Conservation (phyloP, 2,888 invertebrate genomes). For the Tetheella fluctuosa region DNA sequence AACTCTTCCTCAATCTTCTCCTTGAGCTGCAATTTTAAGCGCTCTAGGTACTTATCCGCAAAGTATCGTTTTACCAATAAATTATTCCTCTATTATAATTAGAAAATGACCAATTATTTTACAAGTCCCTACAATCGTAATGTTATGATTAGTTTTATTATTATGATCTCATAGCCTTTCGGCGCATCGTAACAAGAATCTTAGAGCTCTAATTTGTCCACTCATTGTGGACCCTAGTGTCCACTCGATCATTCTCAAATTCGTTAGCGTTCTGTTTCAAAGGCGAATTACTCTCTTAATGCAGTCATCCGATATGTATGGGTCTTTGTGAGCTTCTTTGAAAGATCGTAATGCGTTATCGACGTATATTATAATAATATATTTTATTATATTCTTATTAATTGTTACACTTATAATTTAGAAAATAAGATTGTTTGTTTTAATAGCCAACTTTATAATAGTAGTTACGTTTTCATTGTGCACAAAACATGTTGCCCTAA, state of each 20-base stretch:
- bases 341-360: background rate
- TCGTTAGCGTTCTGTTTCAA: conserved; percentile 66
- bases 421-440: too few relatives aligned
- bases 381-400: background rate
- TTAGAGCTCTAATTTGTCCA: conserved; percentile 55
- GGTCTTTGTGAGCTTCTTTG: conserved; percentile 5
- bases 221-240: conserved; percentile 55
- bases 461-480: conserved; percentile 59
- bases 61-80: background rate
- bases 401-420: too few relatives aligned
- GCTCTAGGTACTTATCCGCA: background rate
- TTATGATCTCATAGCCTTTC: background rate
- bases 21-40: background rate
- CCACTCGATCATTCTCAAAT: conserved; percentile 74
- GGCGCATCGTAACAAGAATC: conserved; percentile 46
- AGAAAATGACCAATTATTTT: background rate
- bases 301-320: conserved; percentile 54
- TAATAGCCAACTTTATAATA: conserved; percentile 58
- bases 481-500: conserved; percentile 29
- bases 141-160: background rate
- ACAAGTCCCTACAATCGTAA: background rate
- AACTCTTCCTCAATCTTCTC: background rate
- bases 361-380: background rate
- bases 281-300: conserved; percentile 45
- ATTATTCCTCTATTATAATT: background rate